These are phyloP conservation scores for Chelonoidis abingdonii DNA, from an alignment of 2,113 vertebrate genomes.

Conservation along the genomic window DNA sequence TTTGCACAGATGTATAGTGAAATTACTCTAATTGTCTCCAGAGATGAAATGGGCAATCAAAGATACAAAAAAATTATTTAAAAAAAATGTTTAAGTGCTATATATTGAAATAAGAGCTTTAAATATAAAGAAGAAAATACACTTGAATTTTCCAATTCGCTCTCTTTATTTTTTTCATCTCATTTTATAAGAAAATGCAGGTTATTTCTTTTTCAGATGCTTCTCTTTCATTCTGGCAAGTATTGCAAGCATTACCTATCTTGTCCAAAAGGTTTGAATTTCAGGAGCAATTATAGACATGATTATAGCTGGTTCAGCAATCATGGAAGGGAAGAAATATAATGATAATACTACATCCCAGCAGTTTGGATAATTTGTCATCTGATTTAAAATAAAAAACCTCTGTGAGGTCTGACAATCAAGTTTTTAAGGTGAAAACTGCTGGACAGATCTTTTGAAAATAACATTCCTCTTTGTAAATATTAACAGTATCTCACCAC, in stretches of 20 bases:
- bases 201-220: slow-evolving; percentile 51
- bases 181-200: slow-evolving; percentile 75
- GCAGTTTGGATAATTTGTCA: not conserved
- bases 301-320: slow-evolving; percentile 25
- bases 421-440: not conserved
- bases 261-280: slow-evolving; percentile 29
- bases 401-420: not conserved
- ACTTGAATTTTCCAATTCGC: slow-evolving; percentile 71
- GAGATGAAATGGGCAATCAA: slow-evolving; percentile 67
- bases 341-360: not conserved
- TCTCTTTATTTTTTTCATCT: slow-evolving; percentile 81
- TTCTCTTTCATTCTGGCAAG: slow-evolving; percentile 48
- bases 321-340: not conserved
- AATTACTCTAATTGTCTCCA: slow-evolving; percentile 82
- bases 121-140: slow-evolving; percentile 73
- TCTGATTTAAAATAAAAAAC: slow-evolving; percentile 32
- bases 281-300: slow-evolving; percentile 18
- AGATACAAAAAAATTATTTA: slow-evolving; percentile 83
- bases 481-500: slow-evolving; percentile 48
- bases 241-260: slow-evolving; percentile 27
- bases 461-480: slow-evolving; percentile 48
- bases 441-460: slow-evolving; percentile 9
- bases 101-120: slow-evolving; percentile 78
- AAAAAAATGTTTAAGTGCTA: slow-evolving; percentile 77
- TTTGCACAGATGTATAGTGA: slow-evolving; percentile 90